Evolutionary conservation across 2,797 vertebrate genomes (phyloP).

Genomic region (Catharus ustulatus): DNA sequence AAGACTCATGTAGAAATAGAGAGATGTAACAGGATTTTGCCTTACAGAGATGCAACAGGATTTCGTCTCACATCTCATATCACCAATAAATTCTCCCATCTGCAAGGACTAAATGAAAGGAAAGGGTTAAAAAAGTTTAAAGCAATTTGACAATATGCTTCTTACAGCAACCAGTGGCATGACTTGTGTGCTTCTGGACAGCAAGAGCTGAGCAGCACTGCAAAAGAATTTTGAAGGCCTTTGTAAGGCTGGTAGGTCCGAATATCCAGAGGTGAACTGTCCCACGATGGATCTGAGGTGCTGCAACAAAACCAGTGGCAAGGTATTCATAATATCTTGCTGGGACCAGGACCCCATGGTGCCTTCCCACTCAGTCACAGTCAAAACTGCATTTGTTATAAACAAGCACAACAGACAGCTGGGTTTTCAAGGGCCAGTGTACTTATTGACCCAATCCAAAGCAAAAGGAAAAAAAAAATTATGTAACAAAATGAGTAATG

Average conservation of each 20-base stretch:
- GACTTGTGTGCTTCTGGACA: background rate
- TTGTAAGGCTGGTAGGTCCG: background rate
- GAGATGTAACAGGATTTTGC: background rate
- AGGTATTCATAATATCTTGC: background rate
- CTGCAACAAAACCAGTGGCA: background rate
- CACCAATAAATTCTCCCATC: background rate
- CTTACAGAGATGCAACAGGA: background rate
- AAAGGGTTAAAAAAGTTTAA: background rate
- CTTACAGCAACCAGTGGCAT: background rate
- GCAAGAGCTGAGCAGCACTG: background rate
- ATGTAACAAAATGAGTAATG: conserved; percentile 40
- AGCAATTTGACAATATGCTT: background rate
- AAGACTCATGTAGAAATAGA: background rate
- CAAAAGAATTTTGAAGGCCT: background rate
- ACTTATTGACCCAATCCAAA: background rate
- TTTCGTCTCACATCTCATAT: background rate
- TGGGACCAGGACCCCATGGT: background rate
- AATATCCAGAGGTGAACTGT: background rate
- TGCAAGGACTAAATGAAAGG: background rate
- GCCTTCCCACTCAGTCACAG: background rate
- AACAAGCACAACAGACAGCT: background rate
- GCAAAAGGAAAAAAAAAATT: background rate
- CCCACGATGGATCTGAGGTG: background rate
- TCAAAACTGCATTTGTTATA: background rate
- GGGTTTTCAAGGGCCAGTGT: background rate